These are phyloP conservation scores for Megalops atlanticus DNA, from an alignment of 2,113 vertebrate genomes.

Conservation along the genomic window DNA sequence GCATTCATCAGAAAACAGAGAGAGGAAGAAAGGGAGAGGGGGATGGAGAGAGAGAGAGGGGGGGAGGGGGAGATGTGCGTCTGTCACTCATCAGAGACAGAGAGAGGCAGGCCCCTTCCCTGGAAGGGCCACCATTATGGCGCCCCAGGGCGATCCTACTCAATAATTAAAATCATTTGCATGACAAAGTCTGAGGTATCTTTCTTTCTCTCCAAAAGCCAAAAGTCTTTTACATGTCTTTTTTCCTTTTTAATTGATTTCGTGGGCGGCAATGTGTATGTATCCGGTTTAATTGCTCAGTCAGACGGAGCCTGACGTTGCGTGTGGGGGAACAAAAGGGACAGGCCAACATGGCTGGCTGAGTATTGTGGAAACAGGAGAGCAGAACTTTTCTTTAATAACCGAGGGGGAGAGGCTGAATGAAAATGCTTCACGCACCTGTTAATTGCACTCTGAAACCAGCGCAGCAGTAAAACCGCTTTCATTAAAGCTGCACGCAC, in stretches of 20 bases:
- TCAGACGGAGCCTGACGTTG: neutral
- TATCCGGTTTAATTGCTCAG: neutral
- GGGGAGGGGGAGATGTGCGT: neutral
- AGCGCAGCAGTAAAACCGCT: too few species aligned
- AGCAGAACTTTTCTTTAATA: neutral
- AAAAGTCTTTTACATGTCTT: neutral
- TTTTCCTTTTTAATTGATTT: constrained; percentile 1
- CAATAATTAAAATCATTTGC: constrained; percentile 15
- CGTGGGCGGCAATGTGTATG: neutral
- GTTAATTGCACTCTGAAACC: too few species aligned
- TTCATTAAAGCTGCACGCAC: too few species aligned
- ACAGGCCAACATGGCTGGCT: neutral
- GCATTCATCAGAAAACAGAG: neutral
- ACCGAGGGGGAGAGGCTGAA: neutral
- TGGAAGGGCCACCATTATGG: neutral
- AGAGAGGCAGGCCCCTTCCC: constrained; percentile 10
- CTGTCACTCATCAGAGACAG: neutral
- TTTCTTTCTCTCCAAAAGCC: neutral
- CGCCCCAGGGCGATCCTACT: neutral
- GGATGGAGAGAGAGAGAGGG: neutral
- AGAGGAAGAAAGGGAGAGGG: neutral
- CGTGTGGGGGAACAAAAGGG: neutral
- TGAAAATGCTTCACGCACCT: neutral
- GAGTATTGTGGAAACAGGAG: neutral
- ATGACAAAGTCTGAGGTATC: constrained; percentile 7